phyloP scores from a whole-genome alignment of 2,888 invertebrate genomes.

The Ernsta delagoae region DNA sequence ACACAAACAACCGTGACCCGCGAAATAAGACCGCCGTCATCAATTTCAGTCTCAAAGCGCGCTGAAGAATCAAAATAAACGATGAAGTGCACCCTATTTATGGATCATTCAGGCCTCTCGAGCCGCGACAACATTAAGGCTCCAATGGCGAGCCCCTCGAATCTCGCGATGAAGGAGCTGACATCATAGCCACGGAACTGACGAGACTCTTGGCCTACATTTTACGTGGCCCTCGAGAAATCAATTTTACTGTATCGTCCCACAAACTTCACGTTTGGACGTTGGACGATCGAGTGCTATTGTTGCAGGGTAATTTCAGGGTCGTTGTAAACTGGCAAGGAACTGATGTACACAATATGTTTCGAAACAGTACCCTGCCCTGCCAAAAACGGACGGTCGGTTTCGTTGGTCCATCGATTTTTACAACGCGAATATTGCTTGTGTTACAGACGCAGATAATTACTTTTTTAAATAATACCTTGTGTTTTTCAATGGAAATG shows the following conservation, averaged over 20 bases:
- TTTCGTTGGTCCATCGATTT: not conserved
- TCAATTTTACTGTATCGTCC: slow-evolving; percentile 52
- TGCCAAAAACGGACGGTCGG: too few species aligned
- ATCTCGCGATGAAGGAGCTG: slow-evolving; percentile 51
- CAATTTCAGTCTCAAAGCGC: slow-evolving; percentile 5
- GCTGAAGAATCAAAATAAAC: slow-evolving; percentile 42
- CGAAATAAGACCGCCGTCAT: not conserved
- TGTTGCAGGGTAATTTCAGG: slow-evolving; percentile 40
- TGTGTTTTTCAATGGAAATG: too few species aligned
- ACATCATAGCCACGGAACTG: slow-evolving; percentile 48
- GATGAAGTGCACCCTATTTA: slow-evolving; percentile 47
- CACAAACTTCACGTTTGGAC: slow-evolving; percentile 48
- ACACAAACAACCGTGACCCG: not conserved
- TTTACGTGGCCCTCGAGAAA: slow-evolving; percentile 47
- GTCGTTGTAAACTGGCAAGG: slow-evolving; percentile 22
- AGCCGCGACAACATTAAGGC: slow-evolving; percentile 42
- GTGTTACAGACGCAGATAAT: too few species aligned
- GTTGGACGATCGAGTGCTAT: slow-evolving; percentile 45
- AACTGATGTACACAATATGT: too few species aligned
- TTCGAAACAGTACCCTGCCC: not conserved
- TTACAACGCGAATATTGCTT: not conserved
- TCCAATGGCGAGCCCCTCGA: slow-evolving; percentile 46
- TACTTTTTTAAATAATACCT: too few species aligned
- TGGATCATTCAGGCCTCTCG: slow-evolving; percentile 39
- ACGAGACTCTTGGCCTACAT: slow-evolving; percentile 50